phyloP scores from a whole-genome alignment of 2,888 invertebrate genomes.

The Rhagonycha fulva region DNA sequence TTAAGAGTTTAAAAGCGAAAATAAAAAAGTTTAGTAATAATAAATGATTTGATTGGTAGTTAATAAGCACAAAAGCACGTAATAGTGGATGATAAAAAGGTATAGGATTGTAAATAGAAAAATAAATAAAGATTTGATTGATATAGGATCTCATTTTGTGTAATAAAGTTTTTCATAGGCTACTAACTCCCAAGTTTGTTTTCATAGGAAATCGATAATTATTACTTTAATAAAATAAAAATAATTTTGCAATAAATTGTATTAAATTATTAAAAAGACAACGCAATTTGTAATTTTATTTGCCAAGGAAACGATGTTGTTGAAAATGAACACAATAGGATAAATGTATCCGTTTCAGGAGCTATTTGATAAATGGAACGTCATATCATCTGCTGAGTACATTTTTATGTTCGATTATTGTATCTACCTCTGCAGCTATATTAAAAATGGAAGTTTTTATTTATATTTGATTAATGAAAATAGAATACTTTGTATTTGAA shows the following conservation, averaged over 20 bases:
- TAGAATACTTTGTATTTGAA: background rate
- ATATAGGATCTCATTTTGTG: background rate
- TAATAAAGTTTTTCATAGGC: background rate
- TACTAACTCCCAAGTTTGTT: background rate
- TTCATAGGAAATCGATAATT: background rate
- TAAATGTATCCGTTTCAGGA: constrained; percentile 17
- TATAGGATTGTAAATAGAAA: background rate
- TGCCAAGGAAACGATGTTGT: constrained; percentile 1
- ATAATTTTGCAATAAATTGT: background rate
- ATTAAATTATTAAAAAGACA: background rate
- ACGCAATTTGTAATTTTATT: background rate
- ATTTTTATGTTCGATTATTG: constrained; percentile 9
- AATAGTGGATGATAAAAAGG: background rate
- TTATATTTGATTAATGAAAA: background rate
- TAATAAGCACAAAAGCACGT: background rate
- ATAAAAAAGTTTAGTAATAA: too few species aligned
- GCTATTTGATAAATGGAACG: constrained; percentile 15
- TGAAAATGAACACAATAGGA: constrained; percentile 15
- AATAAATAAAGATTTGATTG: background rate
- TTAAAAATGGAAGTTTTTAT: background rate
- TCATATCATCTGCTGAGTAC: constrained; percentile 9
- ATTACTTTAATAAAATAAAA: background rate
- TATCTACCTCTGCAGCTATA: constrained; percentile 1
- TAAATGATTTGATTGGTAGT: background rate
- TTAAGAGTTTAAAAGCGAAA: background rate